These are phyloP conservation scores for Paramormyrops kingsleyae DNA, from an alignment of 2,113 vertebrate species.

Conservation along the genomic window DNA sequence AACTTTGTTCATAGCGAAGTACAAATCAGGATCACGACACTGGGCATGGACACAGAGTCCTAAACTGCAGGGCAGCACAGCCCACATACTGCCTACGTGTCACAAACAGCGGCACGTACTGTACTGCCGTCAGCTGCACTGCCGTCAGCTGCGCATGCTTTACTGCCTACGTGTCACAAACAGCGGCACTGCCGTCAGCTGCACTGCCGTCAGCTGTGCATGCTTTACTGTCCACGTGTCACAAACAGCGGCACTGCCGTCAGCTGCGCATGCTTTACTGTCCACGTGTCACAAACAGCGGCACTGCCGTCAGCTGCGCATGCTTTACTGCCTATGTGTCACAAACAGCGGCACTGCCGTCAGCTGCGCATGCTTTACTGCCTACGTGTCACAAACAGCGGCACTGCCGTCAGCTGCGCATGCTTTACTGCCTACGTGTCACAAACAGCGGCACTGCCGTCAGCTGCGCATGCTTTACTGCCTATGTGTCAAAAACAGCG, in stretches of 20 bases:
- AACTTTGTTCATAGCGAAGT: background rate
- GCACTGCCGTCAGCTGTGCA: too few relatives aligned
- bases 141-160: too few relatives aligned
- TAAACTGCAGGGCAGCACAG: background rate
- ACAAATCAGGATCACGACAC: background rate
- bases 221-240: background rate
- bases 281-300: background rate
- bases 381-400: background rate
- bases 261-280: background rate
- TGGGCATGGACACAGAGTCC: background rate
- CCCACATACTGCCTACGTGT: background rate
- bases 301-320: too few relatives aligned
- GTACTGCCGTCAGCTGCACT: too few relatives aligned
- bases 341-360: too few relatives aligned
- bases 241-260: background rate
- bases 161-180: background rate
- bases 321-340: background rate
- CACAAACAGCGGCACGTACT: background rate
- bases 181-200: too few relatives aligned
- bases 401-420: too few relatives aligned
- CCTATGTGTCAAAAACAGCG: too few relatives aligned
- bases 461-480: too few relatives aligned
- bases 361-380: background rate
- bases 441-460: too few relatives aligned
- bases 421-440: too few relatives aligned